Conservation (phyloP, 1,140 invertebrate species). For the Leptinotarsa texana region DNA sequence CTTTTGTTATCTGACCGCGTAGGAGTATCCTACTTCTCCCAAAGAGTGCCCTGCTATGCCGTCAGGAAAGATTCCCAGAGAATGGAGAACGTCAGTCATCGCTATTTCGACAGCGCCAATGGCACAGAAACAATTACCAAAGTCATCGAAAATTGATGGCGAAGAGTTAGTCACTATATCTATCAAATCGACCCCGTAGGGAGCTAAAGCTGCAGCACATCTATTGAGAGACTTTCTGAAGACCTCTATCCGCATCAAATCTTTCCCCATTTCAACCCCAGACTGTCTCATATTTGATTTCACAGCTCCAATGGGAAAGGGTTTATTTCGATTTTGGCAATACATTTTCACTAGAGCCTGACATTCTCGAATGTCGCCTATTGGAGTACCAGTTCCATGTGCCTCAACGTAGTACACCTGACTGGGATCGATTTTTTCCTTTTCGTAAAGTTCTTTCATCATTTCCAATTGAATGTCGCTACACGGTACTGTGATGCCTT, state of each 20-base stretch:
- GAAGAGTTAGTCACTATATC: slow-evolving; percentile 75
- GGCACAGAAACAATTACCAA: slow-evolving; percentile 84
- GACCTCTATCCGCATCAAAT: slow-evolving; percentile 75
- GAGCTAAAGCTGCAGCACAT: slow-evolving; percentile 72
- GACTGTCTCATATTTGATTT: slow-evolving; percentile 96
- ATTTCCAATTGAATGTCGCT: slow-evolving; percentile 59
- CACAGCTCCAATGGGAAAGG: slow-evolving; percentile 82
- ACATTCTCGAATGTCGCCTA: slow-evolving; percentile 85
- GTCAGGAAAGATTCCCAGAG: slow-evolving; percentile 78
- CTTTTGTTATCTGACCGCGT: slow-evolving; percentile 78
- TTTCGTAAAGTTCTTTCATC: slow-evolving; percentile 63
- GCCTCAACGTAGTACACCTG: slow-evolving; percentile 71
- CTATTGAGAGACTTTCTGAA: slow-evolving; percentile 77
- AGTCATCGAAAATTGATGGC: slow-evolving; percentile 75
- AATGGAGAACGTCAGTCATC: slow-evolving; percentile 78
- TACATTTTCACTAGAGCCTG: slow-evolving; percentile 81
- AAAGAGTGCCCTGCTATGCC: slow-evolving; percentile 94
- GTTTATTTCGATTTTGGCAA: slow-evolving; percentile 67
- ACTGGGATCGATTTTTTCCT: slow-evolving; percentile 63
- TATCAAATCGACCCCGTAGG: slow-evolving; percentile 77
- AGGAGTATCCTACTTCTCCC: slow-evolving; percentile 85
- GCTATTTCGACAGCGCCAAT: slow-evolving; percentile 93
- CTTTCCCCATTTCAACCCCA: slow-evolving; percentile 87
- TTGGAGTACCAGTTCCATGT: slow-evolving; percentile 67
- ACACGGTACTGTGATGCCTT: slow-evolving; percentile 63